Percentiles rank a stretch among this genome's conserved stretches.
Conservation (phyloP, 2,797 vertebrate species). For the Agapornis canus region DNA sequence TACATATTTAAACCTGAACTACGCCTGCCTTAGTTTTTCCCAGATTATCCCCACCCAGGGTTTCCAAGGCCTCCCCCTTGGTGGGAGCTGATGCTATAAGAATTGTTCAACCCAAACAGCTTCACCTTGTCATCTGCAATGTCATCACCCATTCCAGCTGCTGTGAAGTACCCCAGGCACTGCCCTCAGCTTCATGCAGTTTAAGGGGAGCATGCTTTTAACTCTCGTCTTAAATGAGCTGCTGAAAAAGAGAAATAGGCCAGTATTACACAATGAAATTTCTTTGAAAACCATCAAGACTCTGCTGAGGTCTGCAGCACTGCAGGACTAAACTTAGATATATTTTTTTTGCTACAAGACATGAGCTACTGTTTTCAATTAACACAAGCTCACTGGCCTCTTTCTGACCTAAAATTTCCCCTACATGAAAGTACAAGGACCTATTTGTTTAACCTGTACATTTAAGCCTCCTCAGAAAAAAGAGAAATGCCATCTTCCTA, state of each 20-base stretch:
- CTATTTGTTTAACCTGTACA: constrained; percentile 40
- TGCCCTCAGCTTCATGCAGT: fast-evolving
- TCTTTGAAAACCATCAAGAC: not conserved
- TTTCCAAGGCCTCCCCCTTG: not conserved
- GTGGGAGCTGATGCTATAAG: not conserved
- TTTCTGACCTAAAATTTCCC: constrained; percentile 4
- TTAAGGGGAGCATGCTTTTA: not conserved
- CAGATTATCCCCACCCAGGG: too few relatives aligned
- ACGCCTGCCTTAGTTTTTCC: not conserved
- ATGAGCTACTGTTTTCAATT: not conserved
- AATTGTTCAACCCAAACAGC: not conserved
- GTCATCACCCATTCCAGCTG: not conserved
- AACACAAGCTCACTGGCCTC: not conserved
- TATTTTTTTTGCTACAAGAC: not conserved
- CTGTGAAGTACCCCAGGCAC: not conserved
- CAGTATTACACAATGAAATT: fast-evolving
- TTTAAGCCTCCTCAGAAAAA: not conserved
- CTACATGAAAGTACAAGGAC: not conserved
- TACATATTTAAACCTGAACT: not conserved
- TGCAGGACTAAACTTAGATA: not conserved
- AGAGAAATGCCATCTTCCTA: not conserved
- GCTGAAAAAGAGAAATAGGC: not conserved
- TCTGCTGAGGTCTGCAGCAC: not conserved
- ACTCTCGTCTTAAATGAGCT: not conserved
- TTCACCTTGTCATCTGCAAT: not conserved